These are phyloP conservation scores for Copsychus sechellarum DNA, from an alignment of 2,113 vertebrate species.

Conservation along the genomic window DNA sequence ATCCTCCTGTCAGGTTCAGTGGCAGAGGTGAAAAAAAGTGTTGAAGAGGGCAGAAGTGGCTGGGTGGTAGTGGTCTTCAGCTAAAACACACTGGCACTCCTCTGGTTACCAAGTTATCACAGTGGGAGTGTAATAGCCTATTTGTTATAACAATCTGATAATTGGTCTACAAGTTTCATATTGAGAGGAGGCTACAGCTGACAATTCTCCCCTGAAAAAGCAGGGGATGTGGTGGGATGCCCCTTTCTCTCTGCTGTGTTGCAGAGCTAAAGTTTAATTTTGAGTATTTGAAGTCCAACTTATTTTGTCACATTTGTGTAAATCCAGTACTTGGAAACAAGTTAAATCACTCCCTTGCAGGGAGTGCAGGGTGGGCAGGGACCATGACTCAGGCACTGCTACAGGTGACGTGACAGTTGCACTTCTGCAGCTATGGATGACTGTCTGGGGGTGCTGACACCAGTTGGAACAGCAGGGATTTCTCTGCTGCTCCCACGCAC, in stretches of 20 bases:
- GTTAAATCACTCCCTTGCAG: background rate
- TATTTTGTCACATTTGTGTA: background rate
- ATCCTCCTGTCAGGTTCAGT: background rate
- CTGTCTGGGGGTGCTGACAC: background rate
- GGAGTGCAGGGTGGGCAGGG: background rate
- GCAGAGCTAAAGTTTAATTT: background rate
- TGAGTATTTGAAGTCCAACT: background rate
- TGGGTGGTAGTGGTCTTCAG: background rate
- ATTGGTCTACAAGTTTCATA: background rate
- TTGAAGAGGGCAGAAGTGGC: background rate
- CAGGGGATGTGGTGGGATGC: background rate
- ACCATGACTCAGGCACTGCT: background rate
- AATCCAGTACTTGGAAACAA: background rate
- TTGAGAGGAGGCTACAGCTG: background rate
- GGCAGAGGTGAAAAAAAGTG: background rate
- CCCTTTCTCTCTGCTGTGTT: background rate
- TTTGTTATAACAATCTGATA: background rate
- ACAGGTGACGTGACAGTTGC: background rate
- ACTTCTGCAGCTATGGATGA: background rate
- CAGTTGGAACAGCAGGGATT: background rate
- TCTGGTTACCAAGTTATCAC: background rate
- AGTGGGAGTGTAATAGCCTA: background rate
- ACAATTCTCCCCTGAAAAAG: background rate
- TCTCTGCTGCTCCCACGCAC: constrained; percentile 11
- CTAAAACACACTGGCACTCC: background rate